Evolutionary conservation across 2,113 vertebrate species (phyloP), one percentile per base, ranked within the genome.

Genomic region (Elephantulus edwardii): DNA sequence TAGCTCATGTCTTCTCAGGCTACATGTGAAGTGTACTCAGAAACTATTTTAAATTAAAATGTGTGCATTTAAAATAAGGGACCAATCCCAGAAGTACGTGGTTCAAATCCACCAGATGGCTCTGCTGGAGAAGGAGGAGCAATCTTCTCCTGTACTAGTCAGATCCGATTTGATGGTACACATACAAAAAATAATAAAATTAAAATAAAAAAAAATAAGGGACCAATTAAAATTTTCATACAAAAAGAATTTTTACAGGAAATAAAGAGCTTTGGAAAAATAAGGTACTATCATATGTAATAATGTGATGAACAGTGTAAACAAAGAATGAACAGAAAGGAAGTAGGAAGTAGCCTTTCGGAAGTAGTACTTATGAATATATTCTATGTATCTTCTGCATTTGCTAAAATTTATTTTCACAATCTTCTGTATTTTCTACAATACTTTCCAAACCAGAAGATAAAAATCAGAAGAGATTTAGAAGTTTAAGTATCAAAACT

Each of bases 391-490:
- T 71, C 74, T 70, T 83, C 46, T 81, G 44, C 85, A 91, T 74
- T 74, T 87, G 78, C 48, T 90, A 14, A 9, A 72, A 88, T 74
- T 86, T 72, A 70, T 71, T 77, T 80, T 82, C 8, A 30, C 11
- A 20, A 71, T 60, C 33, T 44, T 88, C 78, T 66, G 81, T 19
- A 60, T 78, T 94, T 95, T 90, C 58, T 60, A 86, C 2, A 88
- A 70, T 88, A 38, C 8, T 86, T 80, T n/a, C 52, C 72, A 91
- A 94, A 83, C 7, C 38, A 86, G 14, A 86, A 13, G 46, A 81
- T 48, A 81, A 79, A 82, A 72, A 7, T n/a, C 83, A 84, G 81
- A n/a, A n/a, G 66, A 62, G 38, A 58, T 94, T 89, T 83, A 72
- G 35, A 85, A 82, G 19, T 64, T 10, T 88, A 20, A 91, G 19